Conservation (phyloP, 2,113 vertebrate genomes). For the Neolamprologus caudopunctatus region DNA sequence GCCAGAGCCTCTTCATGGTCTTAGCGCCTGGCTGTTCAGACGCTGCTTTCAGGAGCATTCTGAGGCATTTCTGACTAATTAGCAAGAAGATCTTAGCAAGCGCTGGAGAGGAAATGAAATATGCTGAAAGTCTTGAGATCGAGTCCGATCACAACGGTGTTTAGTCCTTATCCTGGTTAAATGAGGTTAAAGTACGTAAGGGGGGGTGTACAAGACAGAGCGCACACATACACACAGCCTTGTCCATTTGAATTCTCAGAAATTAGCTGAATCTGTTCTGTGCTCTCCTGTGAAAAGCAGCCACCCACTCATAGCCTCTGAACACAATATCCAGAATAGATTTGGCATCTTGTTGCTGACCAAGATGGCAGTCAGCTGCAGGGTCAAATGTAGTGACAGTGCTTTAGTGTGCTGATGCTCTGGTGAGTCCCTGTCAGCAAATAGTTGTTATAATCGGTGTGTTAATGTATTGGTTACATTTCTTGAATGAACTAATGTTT, state of each 20-base stretch:
- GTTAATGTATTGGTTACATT: neutral
- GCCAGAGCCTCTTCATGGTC: slow-evolving; percentile 41
- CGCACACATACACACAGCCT: neutral
- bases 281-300: neutral
- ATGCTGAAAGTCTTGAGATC: neutral
- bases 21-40: slow-evolving; percentile 1
- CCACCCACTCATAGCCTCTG: neutral
- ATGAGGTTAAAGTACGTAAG: slow-evolving; percentile 25
- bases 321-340: neutral
- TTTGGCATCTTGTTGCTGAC: neutral
- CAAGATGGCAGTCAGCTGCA: neutral
- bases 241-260: slow-evolving; percentile 21
- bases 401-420: neutral
- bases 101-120: neutral
- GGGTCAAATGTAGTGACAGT: neutral
- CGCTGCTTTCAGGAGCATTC: neutral
- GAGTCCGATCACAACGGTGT: neutral
- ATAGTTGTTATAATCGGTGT: neutral
- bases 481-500: neutral
- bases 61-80: slow-evolving; percentile 17
- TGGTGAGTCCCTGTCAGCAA: neutral
- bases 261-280: slow-evolving; percentile 24
- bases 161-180: neutral
- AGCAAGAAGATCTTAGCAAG: neutral
- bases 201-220: neutral